phyloP scores from a whole-genome alignment of 2,888 invertebrate species.

The Ophioninae sp. region DNA sequence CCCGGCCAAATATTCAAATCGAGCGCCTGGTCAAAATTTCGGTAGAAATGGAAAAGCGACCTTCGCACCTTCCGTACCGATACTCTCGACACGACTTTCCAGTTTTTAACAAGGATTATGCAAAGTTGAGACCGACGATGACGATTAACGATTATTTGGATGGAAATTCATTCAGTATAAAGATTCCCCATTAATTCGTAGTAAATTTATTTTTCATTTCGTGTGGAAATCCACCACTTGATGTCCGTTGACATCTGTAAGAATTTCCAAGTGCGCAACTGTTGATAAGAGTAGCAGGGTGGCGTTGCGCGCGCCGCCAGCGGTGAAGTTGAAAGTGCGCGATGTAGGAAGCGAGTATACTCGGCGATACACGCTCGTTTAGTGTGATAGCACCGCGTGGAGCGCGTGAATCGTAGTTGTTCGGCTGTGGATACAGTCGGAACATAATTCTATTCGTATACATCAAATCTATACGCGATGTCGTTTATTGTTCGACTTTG shows the following conservation, averaged over 20 bases:
- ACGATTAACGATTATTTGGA: neutral
- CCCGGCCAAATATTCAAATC: neutral
- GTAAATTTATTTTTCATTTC: neutral
- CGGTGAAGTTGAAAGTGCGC: neutral
- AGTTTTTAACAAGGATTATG: neutral
- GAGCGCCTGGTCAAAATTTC: neutral
- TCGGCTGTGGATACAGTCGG: neutral
- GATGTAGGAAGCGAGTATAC: neutral
- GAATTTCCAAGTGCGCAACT: neutral
- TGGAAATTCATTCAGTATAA: neutral
- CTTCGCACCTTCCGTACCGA: neutral
- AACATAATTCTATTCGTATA: constrained; percentile 27
- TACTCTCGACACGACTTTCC: neutral
- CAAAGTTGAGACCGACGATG: neutral
- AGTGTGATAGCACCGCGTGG: constrained; percentile 20
- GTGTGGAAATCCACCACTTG: neutral
- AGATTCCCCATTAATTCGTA: neutral
- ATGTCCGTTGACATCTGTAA: neutral
- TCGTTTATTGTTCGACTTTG: constrained; percentile 45
- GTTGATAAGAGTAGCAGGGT: neutral
- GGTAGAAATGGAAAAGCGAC: neutral
- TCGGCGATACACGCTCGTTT: constrained; percentile 6
- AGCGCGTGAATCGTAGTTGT: constrained; percentile 28
- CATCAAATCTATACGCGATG: constrained; percentile 47
- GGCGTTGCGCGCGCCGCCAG: neutral